phyloP scores from a whole-genome alignment of 35 echinoderm and acorn worm species.

The Holothuria glaberrima region DNA sequence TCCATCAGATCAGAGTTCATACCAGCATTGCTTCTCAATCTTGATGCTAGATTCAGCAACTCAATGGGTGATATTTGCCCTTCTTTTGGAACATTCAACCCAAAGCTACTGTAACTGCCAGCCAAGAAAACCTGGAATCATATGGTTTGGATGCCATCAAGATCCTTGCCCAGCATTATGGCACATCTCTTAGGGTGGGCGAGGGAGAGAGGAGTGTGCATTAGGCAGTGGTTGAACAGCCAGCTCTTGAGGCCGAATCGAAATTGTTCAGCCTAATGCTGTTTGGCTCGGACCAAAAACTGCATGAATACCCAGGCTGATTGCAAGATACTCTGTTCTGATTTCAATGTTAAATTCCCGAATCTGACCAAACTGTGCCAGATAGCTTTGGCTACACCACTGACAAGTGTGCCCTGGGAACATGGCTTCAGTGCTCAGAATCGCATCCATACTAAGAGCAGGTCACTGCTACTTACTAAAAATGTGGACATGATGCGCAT shows the following conservation, averaged over 20 bases:
- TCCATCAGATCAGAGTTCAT: no score
- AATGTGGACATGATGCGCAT: constrained; percentile 6
- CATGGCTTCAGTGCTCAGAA: constrained; percentile 17
- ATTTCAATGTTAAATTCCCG: background rate
- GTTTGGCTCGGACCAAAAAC: constrained; percentile 19
- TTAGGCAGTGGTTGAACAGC: background rate
- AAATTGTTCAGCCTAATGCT: constrained; percentile 6
- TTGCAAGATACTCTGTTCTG: constrained; percentile 6
- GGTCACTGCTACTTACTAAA: background rate
- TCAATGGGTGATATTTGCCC: no score
- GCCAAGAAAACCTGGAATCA: no score
- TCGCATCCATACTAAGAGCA: constrained; percentile 35
- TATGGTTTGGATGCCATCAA: no score
- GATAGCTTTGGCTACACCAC: constrained; percentile 3
- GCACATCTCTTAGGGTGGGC: no score
- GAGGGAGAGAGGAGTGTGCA: no score
- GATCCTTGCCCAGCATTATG: no score
- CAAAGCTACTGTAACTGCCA: no score
- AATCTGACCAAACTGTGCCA: background rate
- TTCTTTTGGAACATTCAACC: no score
- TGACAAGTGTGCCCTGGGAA: constrained; percentile 42
- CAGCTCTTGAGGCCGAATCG: background rate
- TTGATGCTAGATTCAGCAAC: no score
- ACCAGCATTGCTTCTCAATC: no score
- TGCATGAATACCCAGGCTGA: background rate